Evolutionary conservation across 2,113 vertebrate species (phyloP), one percentile per base, ranked within the genome.

Genomic region (Aythya baeri): DNA sequence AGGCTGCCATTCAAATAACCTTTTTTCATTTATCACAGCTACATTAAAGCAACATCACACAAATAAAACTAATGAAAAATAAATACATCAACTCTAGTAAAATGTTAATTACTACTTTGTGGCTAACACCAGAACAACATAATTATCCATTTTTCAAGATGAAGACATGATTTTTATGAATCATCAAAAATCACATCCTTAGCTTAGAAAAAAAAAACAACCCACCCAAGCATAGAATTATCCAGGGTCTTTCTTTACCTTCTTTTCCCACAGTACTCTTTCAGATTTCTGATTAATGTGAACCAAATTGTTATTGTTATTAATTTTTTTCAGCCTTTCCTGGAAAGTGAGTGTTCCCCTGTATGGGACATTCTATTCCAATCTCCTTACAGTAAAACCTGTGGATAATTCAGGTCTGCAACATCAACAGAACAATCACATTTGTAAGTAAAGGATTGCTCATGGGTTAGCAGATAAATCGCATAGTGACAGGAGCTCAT

Each of bases 61-160:
- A 91, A 77, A 88, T 73, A 93, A 72, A 83, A 82, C 88, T 54
- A 57, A 92, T 79, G 88, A 80, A 88, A 92, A 61, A 57, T 27
- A 97, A 80, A 86, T 52, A 9, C 34, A 91, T 50, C 63, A 84
- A 13, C 38, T 91, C 92, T 58, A 70, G 14, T 77, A 89, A 67
- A 96, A 95, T 67, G 68, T 96, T 97, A 96, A 96, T 94, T 86
- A 89, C 55, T 87, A 26, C 79, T 93, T 96, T 94, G 43, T 88
- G 36, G 38, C 32, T 91, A 68, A 44, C 59, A 78, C 43, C 7
- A 84, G 88, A 92, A 70, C 17, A 86, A 96, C 94, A 88, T 89
- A 71, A 74, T 95, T 91, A 77, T 54, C 77, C 44, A 36, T 86
- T 90, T 95, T 94, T 67, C 88, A 94, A 91, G 73, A 41, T 57